Base-by-base conservation (phyloP, 2,113 vertebrate species). In the Crotalus tigris region DNA sequence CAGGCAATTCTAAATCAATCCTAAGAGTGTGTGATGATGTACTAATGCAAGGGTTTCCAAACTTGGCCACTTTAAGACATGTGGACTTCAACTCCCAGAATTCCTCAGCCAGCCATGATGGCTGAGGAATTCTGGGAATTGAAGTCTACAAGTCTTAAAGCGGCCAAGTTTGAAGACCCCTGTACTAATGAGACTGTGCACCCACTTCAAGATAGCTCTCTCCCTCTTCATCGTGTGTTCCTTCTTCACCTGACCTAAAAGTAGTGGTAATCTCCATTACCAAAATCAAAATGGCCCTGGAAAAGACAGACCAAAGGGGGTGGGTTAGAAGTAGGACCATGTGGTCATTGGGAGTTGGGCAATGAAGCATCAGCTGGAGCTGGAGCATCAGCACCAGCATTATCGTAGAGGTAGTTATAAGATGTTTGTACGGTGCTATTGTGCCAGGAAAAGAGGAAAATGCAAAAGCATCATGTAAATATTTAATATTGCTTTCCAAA, bases 401-500 rank as follows among this genome's bases (percentile, higher is more conserved):
- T 75, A 33, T 33, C 0, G 5, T n/a, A 75, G 64, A 33, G 13
- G 64, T 75, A 33, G 13, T 17, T 49, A 75, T 17, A 75, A 49
- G 64, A 75, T 33, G 6, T 75, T 33, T 75, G n/a, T 39, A 75
- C 7, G n/a, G 69, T 33, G n/a, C 13, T 2, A 75, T 75, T 39
- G 69, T 39, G 69, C n/a, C n/a, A 75, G 69, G 15, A 33, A 19
- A 75, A 19, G n/a, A 75, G 29, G 69, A 39, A 75, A 75, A 3
- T 5, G 6, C 69, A 75, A 19, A 75, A 39, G 69, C n/a, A 75
- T 6, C 6, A 1, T 75, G 69, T 5, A 95, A 94, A 94, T 87
- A 91, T 94, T 96, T 87, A 91, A 89, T 49, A 92, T 91, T 90
- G 59, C 95, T 94, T 90, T 87, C 88, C 92, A 93, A 46, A 0